These are phyloP conservation scores for Platysteira castanea DNA, from an alignment of 2,113 vertebrate species.

Conservation along the genomic window DNA sequence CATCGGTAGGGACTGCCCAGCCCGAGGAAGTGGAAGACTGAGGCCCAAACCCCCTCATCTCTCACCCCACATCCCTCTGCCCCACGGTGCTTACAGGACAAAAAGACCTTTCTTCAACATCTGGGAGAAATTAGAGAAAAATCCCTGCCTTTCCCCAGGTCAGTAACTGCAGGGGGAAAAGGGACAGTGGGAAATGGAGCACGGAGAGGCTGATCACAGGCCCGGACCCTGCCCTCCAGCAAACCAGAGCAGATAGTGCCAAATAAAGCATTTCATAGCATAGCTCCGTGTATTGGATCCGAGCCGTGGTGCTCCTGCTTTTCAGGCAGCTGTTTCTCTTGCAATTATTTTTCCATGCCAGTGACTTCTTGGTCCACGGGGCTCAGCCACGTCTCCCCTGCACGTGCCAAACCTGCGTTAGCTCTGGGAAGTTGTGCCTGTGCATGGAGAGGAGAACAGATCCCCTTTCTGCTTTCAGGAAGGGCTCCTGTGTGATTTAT, in stretches of 20 bases:
- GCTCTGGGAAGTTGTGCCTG: not conserved
- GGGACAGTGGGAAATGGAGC: not conserved
- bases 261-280: not conserved
- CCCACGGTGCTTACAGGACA: not conserved
- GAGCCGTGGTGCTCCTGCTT: not conserved
- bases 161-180: not conserved
- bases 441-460: not conserved
- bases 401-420: not conserved
- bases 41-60: not conserved
- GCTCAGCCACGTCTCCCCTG: not conserved
- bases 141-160: not conserved
- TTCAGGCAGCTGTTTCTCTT: not conserved
- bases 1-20: not conserved
- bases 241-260: not conserved
- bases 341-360: not conserved
- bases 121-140: not conserved
- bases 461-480: not conserved
- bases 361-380: not conserved
- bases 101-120: slow-evolving; percentile 22
- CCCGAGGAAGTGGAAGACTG: not conserved
- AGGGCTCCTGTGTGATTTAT: slow-evolving; percentile 22
- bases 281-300: not conserved
- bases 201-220: not conserved
- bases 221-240: not conserved
- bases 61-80: not conserved